A percentile compares a stretch with the other conserved stretches of the same genome.
phyloP scores from a whole-genome alignment of 1,140 invertebrate species.

The Coelopa frigida region DNA sequence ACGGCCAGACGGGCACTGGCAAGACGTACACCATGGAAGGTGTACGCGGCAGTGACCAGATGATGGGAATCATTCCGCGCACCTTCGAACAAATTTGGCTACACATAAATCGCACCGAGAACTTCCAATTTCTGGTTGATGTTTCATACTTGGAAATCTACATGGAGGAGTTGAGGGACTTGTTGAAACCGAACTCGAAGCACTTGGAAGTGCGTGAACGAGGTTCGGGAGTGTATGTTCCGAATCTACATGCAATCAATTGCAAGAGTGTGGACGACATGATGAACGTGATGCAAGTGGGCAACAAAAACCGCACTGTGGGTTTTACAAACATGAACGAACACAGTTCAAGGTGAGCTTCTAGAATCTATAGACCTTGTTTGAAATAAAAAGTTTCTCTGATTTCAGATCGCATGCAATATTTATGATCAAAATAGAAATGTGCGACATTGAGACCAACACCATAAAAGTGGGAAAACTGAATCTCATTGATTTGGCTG shows the following conservation, averaged over 20 bases:
- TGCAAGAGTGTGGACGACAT: slow-evolving; percentile 90
- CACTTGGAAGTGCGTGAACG: slow-evolving; percentile 64
- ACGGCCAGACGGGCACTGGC: slow-evolving; percentile 91
- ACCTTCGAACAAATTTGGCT: slow-evolving; percentile 95
- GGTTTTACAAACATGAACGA: slow-evolving; percentile 99
- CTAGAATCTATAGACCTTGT: background rate
- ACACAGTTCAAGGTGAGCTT: slow-evolving; percentile 68
- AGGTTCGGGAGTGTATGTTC: slow-evolving; percentile 83
- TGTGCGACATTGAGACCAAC: slow-evolving; percentile 69
- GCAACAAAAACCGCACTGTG: slow-evolving; percentile 82
- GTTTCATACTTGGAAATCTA: slow-evolving; percentile 94
- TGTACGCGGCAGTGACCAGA: slow-evolving; percentile 49
- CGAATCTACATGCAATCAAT: slow-evolving; percentile 81
- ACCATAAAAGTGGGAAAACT: slow-evolving; percentile 64
- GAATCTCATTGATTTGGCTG: slow-evolving; percentile 68
- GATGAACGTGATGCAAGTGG: slow-evolving; percentile 79
- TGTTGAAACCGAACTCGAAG: slow-evolving; percentile 77
- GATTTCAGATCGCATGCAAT: slow-evolving; percentile 84
- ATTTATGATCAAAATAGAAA: slow-evolving; percentile 97
- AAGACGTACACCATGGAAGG: slow-evolving; percentile 97
- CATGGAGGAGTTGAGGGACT: slow-evolving; percentile 86
- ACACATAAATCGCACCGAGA: slow-evolving; percentile 76
- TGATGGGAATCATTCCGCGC: slow-evolving; percentile 84
- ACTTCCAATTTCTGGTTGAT: slow-evolving; percentile 85
- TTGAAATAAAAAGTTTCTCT: slow-evolving; percentile 9